Percentiles rank a stretch among this genome's conserved stretches.
phyloP scores from a whole-genome alignment of 2,888 invertebrate species.

The Cryptophagus acutangulus region DNA sequence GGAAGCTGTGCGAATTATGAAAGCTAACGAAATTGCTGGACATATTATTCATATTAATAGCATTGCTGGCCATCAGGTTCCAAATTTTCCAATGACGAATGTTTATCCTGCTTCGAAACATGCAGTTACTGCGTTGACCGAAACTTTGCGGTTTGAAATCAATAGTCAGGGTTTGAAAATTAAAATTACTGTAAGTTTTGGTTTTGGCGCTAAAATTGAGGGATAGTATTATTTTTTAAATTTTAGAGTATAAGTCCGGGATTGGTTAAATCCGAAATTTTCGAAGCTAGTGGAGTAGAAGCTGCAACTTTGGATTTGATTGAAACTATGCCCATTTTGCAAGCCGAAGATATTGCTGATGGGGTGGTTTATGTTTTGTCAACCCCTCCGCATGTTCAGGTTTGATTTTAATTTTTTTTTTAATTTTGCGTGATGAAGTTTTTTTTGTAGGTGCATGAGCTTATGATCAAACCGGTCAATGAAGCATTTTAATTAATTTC shows the following conservation, averaged over 20 bases:
- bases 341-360: slow-evolving; percentile 29
- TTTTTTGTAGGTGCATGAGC: slow-evolving; percentile 20
- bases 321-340: slow-evolving; percentile 18
- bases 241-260: slow-evolving; percentile 33
- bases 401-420: slow-evolving; percentile 13
- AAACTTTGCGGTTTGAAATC: slow-evolving; percentile 19
- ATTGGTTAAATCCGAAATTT: slow-evolving; percentile 27
- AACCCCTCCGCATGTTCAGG: slow-evolving; percentile 30
- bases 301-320: slow-evolving; percentile 15
- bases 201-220: not conserved
- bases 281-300: slow-evolving; percentile 20
- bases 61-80: slow-evolving; percentile 20
- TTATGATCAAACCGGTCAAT: slow-evolving; percentile 22
- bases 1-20: slow-evolving; percentile 30
- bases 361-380: slow-evolving; percentile 27
- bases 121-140: slow-evolving; percentile 19
- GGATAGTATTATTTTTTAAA: too few species aligned
- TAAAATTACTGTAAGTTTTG: slow-evolving; percentile 20
- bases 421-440: slow-evolving; percentile 4
- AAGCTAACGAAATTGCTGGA: slow-evolving; percentile 24
- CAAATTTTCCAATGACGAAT: slow-evolving; percentile 17
- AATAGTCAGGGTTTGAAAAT: slow-evolving; percentile 18
- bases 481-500: too few species aligned
- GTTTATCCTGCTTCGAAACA: slow-evolving; percentile 21
- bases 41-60: slow-evolving; percentile 30